A percentile compares a stretch with the other conserved stretches of the same genome.
Conservation (phyloP, 2,888 invertebrate species). For the Epistrophe grossulariae region DNA sequence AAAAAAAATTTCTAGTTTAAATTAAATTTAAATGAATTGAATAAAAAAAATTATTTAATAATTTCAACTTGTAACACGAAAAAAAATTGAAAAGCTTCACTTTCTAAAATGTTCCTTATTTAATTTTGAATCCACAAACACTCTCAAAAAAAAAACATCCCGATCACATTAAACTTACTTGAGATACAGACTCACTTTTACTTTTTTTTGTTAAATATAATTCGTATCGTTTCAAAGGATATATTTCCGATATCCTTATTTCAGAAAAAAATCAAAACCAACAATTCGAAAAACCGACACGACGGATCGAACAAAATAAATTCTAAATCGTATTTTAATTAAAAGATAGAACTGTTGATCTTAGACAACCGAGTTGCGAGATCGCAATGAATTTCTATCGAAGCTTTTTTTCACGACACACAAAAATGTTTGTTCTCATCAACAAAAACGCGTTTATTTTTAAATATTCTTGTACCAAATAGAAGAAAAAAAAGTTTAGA, state of each 20-base stretch:
- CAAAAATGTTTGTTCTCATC: constrained; percentile 76
- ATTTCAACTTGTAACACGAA: background rate
- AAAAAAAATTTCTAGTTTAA: background rate
- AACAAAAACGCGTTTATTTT: constrained; percentile 76
- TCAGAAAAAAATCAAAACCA: constrained; percentile 37
- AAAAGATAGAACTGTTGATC: constrained; percentile 77
- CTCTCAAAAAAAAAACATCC: background rate
- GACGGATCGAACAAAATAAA: constrained; percentile 58
- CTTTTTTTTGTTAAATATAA: background rate
- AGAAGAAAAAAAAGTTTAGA: constrained; percentile 22
- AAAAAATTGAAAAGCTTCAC: constrained; percentile 1
- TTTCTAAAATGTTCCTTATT: background rate
- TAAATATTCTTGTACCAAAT: constrained; percentile 62
- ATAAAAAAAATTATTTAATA: background rate
- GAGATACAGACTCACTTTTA: constrained; percentile 27
- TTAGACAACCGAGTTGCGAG: constrained; percentile 83
- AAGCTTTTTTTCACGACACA: constrained; percentile 77
- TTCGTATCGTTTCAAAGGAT: constrained; percentile 60
- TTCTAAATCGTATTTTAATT: constrained; percentile 62
- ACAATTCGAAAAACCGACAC: constrained; percentile 51
- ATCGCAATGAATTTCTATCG: constrained; percentile 82
- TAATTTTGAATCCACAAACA: background rate
- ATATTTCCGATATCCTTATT: constrained; percentile 54
- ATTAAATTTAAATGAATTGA: background rate
- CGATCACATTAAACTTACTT: constrained; percentile 50